A percentile compares a stretch with the other conserved stretches of the same genome.
These are phyloP conservation scores for Punctoribates punctum DNA, from an alignment of 2,888 invertebrate species.

Conservation along the genomic window DNA sequence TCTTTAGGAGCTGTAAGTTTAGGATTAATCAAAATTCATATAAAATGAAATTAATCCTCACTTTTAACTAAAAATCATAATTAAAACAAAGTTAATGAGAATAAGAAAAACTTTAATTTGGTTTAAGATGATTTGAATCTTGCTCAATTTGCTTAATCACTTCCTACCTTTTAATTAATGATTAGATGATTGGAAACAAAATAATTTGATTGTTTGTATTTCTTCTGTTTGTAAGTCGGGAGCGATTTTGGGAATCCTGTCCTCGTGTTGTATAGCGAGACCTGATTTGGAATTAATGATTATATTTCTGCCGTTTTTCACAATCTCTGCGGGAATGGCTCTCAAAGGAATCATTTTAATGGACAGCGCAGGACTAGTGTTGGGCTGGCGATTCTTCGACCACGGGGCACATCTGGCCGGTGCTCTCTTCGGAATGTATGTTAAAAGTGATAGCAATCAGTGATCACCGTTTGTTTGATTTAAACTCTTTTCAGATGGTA, in stretches of 20 bases:
- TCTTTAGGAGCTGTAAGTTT: conserved; percentile 89
- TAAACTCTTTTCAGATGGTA: conserved; percentile 33
- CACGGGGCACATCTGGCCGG: conserved; percentile 99
- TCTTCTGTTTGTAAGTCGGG: conserved; percentile 75
- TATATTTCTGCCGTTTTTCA: conserved; percentile 80
- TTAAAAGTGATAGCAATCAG: background rate
- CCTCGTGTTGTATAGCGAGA: conserved; percentile 78
- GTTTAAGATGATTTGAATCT: too few species aligned
- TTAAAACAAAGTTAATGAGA: too few species aligned
- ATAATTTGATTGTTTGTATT: too few species aligned
- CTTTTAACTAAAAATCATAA: too few species aligned
- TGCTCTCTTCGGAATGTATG: conserved; percentile 73
- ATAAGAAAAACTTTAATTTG: too few species aligned
- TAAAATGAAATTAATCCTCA: too few species aligned
- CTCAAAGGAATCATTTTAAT: conserved; percentile 78
- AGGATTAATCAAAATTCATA: too few species aligned
- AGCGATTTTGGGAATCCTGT: conserved; percentile 84
- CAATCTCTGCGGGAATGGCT: conserved; percentile 79
- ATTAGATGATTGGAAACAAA: too few species aligned
- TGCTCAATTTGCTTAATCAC: too few species aligned
- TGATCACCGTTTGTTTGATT: background rate
- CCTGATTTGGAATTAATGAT: conserved; percentile 85
- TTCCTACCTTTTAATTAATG: too few species aligned
- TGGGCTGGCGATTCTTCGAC: conserved; percentile 89
- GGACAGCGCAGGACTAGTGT: conserved; percentile 74